A percentile compares a stretch with the other conserved stretches of the same genome.
phyloP scores from a whole-genome alignment of 1,140 invertebrate genomes.

The Anastrepha obliqua region DNA sequence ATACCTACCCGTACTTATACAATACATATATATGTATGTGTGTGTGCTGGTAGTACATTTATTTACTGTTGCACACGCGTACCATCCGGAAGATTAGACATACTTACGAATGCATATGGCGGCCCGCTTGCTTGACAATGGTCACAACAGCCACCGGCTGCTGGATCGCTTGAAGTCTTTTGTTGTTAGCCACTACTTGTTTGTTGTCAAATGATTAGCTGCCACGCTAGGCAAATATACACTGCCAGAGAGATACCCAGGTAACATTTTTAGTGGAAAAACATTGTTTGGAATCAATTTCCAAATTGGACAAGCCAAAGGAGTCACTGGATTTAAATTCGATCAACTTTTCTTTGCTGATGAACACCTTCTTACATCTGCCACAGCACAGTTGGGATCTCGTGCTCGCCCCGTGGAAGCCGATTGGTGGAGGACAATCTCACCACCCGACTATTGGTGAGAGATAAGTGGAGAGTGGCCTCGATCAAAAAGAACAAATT shows the following conservation, averaged over 20 bases:
- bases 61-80: constrained; percentile 1
- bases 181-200: constrained; percentile 10
- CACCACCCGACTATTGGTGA: no score
- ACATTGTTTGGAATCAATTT: no score
- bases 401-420: no score
- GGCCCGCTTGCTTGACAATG: background rate
- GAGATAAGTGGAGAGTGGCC: no score
- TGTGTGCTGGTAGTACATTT: no score
- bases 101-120: background rate
- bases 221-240: background rate
- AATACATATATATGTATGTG: background rate
- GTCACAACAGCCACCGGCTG: constrained; percentile 7
- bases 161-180: background rate
- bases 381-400: no score
- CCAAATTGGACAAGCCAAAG: no score
- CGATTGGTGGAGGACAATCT: no score
- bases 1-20: background rate
- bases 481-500: no score
- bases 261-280: background rate
- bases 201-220: constrained; percentile 46
- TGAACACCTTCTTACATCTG: no score
- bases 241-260: background rate
- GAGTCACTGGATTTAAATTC: no score
- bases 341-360: no score
- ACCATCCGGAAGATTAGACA: constrained; percentile 39